Evolutionary conservation across 2,113 vertebrate genomes (phyloP).

Genomic region (Octodon degus): DNA sequence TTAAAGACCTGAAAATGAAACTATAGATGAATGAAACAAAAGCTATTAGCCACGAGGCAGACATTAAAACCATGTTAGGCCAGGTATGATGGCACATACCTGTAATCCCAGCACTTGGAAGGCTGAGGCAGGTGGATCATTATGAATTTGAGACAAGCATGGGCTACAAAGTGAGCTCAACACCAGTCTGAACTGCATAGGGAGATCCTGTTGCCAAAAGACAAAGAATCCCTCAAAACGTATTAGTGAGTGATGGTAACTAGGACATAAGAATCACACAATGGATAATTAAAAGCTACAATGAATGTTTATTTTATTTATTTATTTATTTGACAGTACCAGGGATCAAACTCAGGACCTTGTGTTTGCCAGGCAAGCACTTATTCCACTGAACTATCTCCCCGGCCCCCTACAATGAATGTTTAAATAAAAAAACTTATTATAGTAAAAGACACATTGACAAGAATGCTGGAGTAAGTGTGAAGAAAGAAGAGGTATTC

Average conservation of each 20-base stretch:
- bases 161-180: no score
- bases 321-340: no score
- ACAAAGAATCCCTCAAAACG: background rate
- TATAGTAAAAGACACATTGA: background rate
- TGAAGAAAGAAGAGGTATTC: background rate
- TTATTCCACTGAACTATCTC: no score
- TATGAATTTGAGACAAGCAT: no score
- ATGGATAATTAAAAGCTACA: background rate
- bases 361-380: no score
- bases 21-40: constrained; percentile 42
- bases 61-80: background rate
- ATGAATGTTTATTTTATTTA: background rate
- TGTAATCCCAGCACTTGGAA: no score
- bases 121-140: no score
- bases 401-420: background rate
- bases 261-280: background rate
- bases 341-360: no score
- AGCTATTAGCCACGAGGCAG: constrained; percentile 12
- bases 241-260: constrained; percentile 17
- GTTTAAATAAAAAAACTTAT: background rate
- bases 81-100: no score
- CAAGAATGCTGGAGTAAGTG: background rate
- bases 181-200: no score
- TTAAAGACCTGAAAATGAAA: constrained; percentile 43
- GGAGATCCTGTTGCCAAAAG: no score